Percentiles rank a stretch among this genome's conserved stretches.
phyloP scores from a whole-genome alignment of 37 sponge, comb jelly and placozoan species.

The Aplysina aerophoba region DNA sequence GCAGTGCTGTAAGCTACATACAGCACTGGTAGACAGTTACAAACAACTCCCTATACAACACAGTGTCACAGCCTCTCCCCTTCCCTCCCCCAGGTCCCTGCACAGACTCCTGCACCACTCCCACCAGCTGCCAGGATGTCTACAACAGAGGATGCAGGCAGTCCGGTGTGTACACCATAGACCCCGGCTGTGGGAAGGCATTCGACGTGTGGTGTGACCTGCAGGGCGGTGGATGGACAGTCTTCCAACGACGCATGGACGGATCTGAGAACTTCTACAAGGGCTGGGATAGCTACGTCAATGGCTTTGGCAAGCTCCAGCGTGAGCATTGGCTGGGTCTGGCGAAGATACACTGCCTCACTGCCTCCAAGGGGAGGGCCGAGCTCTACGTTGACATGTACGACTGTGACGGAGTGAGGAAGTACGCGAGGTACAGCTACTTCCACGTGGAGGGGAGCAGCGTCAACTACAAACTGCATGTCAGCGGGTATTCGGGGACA shows the following conservation, averaged over 20 bases:
- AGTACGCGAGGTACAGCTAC: slow-evolving; percentile 13
- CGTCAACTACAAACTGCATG: slow-evolving; percentile 31
- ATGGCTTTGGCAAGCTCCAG: background rate
- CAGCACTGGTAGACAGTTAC: no score
- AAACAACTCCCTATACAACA: background rate
- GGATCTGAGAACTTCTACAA: background rate
- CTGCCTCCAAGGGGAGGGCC: background rate
- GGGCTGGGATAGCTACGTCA: background rate
- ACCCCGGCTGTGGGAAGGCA: background rate
- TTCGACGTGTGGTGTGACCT: slow-evolving; percentile 11
- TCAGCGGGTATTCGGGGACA: slow-evolving; percentile 14
- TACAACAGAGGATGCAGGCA: background rate
- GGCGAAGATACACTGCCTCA: background rate
- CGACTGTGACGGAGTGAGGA: slow-evolving; percentile 9
- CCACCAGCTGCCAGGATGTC: background rate
- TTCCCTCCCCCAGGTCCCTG: no score
- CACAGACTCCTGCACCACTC: no score
- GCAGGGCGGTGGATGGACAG: slow-evolving; percentile 8
- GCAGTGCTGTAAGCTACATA: no score
- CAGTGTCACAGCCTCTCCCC: background rate
- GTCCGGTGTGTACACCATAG: background rate
- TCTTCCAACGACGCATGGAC: slow-evolving; percentile 3
- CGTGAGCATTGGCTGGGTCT: background rate
- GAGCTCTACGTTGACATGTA: slow-evolving; percentile 19
- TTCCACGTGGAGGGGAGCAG: background rate